These are phyloP conservation scores for Coenobita brevimanus DNA, from an alignment of 1,140 invertebrate genomes.

Conservation along the genomic window DNA sequence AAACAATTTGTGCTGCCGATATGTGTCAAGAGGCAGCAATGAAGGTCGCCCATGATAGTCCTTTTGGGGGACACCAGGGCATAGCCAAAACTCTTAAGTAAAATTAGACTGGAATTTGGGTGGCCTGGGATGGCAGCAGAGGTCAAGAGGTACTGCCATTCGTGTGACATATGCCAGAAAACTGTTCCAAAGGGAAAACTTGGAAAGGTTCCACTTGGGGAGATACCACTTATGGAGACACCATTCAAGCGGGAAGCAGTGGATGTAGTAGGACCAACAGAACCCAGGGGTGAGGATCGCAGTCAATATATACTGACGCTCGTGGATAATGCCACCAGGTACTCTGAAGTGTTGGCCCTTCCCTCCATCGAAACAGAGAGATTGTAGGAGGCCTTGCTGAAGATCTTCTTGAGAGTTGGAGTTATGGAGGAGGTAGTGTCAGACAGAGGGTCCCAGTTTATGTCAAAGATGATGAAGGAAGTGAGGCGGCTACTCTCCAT, in stretches of 20 bases:
- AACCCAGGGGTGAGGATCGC: background rate
- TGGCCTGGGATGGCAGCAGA: background rate
- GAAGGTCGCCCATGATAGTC: no score
- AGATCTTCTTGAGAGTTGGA: background rate
- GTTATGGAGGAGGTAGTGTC: background rate
- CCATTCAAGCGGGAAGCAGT: background rate
- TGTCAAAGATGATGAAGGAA: constrained; percentile 1
- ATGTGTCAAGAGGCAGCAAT: no score
- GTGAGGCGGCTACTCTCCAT: background rate
- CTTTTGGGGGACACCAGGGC: no score
- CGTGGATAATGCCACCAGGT: background rate
- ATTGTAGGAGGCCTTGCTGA: background rate
- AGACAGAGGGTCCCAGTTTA: background rate
- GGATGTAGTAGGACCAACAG: background rate
- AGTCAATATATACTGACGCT: background rate
- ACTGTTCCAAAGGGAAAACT: no score
- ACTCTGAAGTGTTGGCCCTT: background rate
- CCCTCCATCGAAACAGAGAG: background rate
- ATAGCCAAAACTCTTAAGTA: no score
- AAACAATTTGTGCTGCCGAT: no score
- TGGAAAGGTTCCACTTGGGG: no score
- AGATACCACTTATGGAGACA: no score
- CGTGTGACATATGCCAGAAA: no score
- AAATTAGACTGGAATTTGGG: no score
- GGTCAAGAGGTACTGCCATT: background rate